phyloP scores from a whole-genome alignment of 1,140 invertebrate genomes.

The Zaprionus tsacasi region DNA sequence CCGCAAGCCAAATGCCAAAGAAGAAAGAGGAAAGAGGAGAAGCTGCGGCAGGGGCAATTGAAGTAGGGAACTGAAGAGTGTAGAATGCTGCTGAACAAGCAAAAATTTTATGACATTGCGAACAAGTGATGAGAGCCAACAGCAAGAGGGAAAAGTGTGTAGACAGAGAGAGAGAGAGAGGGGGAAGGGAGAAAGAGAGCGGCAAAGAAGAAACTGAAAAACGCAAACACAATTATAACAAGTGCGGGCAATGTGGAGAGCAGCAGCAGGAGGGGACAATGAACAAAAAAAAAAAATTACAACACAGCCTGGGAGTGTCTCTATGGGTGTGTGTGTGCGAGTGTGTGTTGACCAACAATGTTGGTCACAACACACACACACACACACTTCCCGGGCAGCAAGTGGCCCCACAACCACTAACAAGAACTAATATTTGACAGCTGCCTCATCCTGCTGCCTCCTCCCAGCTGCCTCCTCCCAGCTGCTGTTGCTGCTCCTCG shows the following conservation, averaged over 20 bases:
- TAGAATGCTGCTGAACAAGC: conserved; percentile 76
- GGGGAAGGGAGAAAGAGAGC: not conserved
- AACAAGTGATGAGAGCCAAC: conserved; percentile 56
- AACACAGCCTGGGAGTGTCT: conserved; percentile 30
- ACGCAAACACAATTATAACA: conserved; percentile 81
- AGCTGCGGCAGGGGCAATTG: not conserved
- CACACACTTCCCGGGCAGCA: conserved; percentile 23
- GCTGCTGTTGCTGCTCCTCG: conserved; percentile 10
- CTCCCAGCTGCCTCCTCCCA: conserved; percentile 4
- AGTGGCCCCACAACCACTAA: conserved; percentile 51
- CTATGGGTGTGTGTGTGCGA: conserved; percentile 53
- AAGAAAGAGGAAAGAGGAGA: conserved; percentile 8
- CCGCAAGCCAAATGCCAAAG: conserved; percentile 52
- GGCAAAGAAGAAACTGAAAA: conserved; percentile 61
- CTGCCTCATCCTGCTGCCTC: conserved; percentile 32
- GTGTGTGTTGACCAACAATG: conserved; percentile 76
- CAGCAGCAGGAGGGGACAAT: conserved; percentile 11
- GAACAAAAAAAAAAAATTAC: conserved; percentile 29
- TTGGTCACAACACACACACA: conserved; percentile 71
- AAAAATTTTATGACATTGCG: conserved; percentile 80
- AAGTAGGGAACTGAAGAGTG: conserved; percentile 14
- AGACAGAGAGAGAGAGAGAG: not conserved
- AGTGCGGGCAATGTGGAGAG: conserved; percentile 55
- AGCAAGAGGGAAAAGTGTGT: not conserved
- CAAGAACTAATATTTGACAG: conserved; percentile 60